These are phyloP conservation scores for Abrostola tripartita DNA, from an alignment of 2,888 invertebrate species.

Conservation along the genomic window DNA sequence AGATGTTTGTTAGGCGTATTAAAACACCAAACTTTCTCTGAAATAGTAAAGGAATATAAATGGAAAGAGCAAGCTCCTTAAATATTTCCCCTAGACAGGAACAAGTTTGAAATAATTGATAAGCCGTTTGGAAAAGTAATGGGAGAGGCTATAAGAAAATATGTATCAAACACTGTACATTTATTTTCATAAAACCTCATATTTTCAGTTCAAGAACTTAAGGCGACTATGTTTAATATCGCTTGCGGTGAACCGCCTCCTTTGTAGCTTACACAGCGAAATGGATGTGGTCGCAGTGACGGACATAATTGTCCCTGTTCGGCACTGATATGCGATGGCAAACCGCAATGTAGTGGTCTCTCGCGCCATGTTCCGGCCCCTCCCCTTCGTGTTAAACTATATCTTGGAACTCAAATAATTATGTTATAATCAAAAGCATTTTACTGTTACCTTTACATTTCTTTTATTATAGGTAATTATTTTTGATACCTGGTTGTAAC, in stretches of 20 bases:
- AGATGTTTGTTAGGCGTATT: conserved; percentile 10
- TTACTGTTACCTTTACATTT: too few relatives aligned
- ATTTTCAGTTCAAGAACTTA: conserved; percentile 16
- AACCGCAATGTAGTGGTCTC: conserved; percentile 65
- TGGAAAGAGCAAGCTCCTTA: too few relatives aligned
- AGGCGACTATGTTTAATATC: conserved; percentile 46
- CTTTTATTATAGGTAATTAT: too few relatives aligned
- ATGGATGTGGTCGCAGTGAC: conserved; percentile 64
- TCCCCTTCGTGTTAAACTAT: conserved; percentile 16
- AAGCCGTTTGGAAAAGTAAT: too few relatives aligned
- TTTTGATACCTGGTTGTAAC: too few relatives aligned
- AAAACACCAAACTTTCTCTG: neutral
- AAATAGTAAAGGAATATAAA: too few relatives aligned
- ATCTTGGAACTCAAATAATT: conserved; percentile 39
- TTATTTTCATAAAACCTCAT: conserved; percentile 1
- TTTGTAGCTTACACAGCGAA: conserved; percentile 50
- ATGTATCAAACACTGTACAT: too few relatives aligned
- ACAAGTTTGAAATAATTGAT: too few relatives aligned
- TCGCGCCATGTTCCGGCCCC: conserved; percentile 28
- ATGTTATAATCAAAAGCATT: conserved; percentile 29
- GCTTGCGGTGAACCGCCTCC: conserved; percentile 40
- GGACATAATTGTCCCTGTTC: conserved; percentile 65
- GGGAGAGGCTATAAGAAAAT: too few relatives aligned
- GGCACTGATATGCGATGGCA: conserved; percentile 58
- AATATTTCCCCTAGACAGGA: too few relatives aligned